A percentile compares a stretch with the other conserved stretches of the same genome.
These are phyloP conservation scores for Aleiodes sp. DNA, from an alignment of 1,140 invertebrate genomes.

Conservation along the genomic window DNA sequence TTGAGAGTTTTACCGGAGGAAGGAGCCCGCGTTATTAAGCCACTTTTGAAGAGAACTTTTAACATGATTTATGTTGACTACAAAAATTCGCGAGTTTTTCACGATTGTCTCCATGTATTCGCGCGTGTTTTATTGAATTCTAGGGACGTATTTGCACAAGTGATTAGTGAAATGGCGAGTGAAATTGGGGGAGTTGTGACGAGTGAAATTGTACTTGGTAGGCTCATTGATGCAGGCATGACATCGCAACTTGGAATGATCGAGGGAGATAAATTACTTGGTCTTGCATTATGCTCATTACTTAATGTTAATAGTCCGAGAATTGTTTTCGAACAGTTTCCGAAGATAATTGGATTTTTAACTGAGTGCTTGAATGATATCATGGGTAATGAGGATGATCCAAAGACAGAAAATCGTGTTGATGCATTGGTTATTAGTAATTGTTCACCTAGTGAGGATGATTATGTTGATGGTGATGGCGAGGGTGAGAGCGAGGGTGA, in stretches of 20 bases:
- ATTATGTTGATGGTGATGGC: slow-evolving; percentile 55
- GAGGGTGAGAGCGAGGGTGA: slow-evolving; percentile 66
- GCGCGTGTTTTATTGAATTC: slow-evolving; percentile 81
- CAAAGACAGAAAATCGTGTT: slow-evolving; percentile 48
- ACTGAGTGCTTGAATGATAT: slow-evolving; percentile 89
- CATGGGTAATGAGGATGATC: slow-evolving; percentile 73
- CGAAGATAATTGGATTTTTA: slow-evolving; percentile 79
- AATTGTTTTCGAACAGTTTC: slow-evolving; percentile 76
- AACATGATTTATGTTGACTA: slow-evolving; percentile 67
- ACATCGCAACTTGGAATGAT: slow-evolving; percentile 66
- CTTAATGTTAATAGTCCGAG: slow-evolving; percentile 74
- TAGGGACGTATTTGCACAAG: slow-evolving; percentile 75
- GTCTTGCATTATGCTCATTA: slow-evolving; percentile 83
- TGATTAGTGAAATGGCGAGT: slow-evolving; percentile 60
- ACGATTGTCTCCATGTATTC: not conserved
- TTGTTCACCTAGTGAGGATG: slow-evolving; percentile 56
- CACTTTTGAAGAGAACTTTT: slow-evolving; percentile 74
- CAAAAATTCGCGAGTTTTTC: not conserved
- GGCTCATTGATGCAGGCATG: slow-evolving; percentile 82
- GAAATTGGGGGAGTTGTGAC: slow-evolving; percentile 56
- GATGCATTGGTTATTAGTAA: slow-evolving; percentile 59
- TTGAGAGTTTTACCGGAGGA: slow-evolving; percentile 73
- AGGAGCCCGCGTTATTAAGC: slow-evolving; percentile 73
- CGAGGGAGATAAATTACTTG: slow-evolving; percentile 81
- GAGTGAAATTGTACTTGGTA: slow-evolving; percentile 72